phyloP scores from a whole-genome alignment of 30 jellyfish, hydroid and myxozoan genomes.

The Aurelia aurita region DNA sequence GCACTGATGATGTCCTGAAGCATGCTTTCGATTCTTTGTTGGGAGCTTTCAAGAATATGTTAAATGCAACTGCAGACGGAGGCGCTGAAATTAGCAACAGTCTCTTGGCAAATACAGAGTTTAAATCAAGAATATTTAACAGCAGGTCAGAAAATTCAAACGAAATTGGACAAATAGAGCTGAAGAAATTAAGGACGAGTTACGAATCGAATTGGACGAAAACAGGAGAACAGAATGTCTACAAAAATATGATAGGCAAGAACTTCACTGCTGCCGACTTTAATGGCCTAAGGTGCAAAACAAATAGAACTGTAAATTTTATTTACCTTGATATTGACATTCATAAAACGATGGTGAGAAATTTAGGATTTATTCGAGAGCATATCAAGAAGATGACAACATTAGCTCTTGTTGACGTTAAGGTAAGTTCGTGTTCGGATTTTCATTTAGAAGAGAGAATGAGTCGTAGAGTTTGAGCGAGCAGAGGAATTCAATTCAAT shows the following conservation, averaged over 20 bases:
- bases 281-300: slow-evolving; percentile 83
- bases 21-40: background rate
- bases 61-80: background rate
- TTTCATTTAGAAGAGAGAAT: background rate
- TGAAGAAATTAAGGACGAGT: background rate
- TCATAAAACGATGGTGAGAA: slow-evolving; percentile 49
- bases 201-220: background rate
- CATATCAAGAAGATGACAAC: background rate
- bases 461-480: too few species aligned
- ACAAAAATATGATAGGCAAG: background rate
- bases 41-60: background rate
- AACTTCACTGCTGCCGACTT: slow-evolving; percentile 46
- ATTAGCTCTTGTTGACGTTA: slow-evolving; percentile 44
- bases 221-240: background rate
- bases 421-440: slow-evolving; percentile 6
- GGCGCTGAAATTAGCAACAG: background rate
- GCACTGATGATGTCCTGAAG: background rate
- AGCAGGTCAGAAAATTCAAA: background rate
- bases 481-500: too few species aligned
- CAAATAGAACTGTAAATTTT: slow-evolving; percentile 82
- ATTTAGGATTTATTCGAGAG: slow-evolving; percentile 40
- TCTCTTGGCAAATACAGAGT: background rate
- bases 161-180: background rate
- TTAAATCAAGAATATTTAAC: background rate
- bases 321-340: slow-evolving; percentile 60